Evolutionary conservation across 2,113 vertebrate genomes (phyloP), one percentile per base, ranked within the genome.

Genomic region (Pseudorhombus dupliciocellatus): DNA sequence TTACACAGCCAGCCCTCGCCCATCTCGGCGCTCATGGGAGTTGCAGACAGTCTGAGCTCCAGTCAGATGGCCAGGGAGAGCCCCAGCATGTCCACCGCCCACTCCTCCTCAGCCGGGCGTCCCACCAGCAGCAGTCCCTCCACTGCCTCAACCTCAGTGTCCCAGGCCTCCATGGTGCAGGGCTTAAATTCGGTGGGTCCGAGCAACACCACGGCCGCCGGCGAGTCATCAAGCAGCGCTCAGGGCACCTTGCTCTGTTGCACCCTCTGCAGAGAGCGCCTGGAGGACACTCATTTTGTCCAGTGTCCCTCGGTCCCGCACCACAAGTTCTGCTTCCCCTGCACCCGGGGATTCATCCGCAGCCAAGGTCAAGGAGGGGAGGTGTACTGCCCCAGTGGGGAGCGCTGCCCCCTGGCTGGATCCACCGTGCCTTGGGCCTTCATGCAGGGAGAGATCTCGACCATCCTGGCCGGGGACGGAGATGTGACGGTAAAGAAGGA

Each of bases 271-370:
- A 88, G 94, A 25, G 95, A 95, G 88, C 90, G 94, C 24, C 74
- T 97, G 77, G 96, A 97, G 87, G 96, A 96, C 87, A 94, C 94
- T 0, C 94, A 95, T 56, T 95, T 95, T 4, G 94, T 95, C 84
- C 96, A 97, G 93, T 96, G 96, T 91, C 96, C 96, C 4, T 94
- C 96, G 0, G 95, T 96, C 72, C 89, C 92, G 0, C 92, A 94
- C 63, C 96, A 96, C 90, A 97, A 96, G 87, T 97, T 97, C 90
- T 97, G 96, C 80, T 97, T 97, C 74, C 95, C 96, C 3, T 97
- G 96, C 44, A 96, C 96, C 1, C 87, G 96, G 4, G 93, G 95
- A 12, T 96, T 95, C 90, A 96, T 97, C 87, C 95, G 95, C 78
- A 94, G 88, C 51, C 95, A 96, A 80, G 95, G 95, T 24, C 93